Base-by-base conservation (phyloP, 1,140 invertebrate genomes). In the Drosophila parvula region DNA sequence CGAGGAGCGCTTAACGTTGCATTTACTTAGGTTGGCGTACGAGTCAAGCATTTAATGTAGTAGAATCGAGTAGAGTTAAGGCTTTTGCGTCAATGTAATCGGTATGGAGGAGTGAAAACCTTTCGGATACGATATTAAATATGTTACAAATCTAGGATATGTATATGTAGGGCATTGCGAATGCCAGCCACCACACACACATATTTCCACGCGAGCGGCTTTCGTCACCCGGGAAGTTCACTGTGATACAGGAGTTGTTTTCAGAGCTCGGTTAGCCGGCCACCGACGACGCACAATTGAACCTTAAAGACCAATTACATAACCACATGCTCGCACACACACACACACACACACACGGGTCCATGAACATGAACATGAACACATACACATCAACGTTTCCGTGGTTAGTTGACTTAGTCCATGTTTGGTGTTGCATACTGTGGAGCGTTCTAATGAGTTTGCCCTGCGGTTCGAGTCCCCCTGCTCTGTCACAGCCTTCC, bases 351-450 rank as follows among this genome's bases (percentile, higher is more conserved):
- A 74, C 55, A 28, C 47, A 30, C 45, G 10, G 18, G 32, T 36
- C 32, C 50, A 76, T 74, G 32, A 55, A 61, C 57, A 57, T 41
- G 32, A 27, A 47, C n/a, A 22, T 50, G 58, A 18, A 59, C 30
- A 67, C 47, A 67, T 12, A 74, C 44, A 76, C 44, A 57, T 68
- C 74, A 55, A 74, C 55, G 68, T 78, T 77, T 70, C 45, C 61
- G 78, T 82, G 69, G 68, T 68, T 70, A 58, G 27, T 71, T 80
- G 50, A 59, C 63, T 45, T 62, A 70, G 59, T 57, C 44, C 40
- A 36, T 73, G 48, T 60, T 83, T 74, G 50, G 61, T 81, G 74
- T 84, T 85, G 81, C 81, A 64, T 84, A 74, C 62, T 69, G 63
- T 74, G 58, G 44, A 61, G 77, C 81, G 77, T 59, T 63, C 45